Base-by-base conservation (phyloP, 2,888 invertebrate species). In the Anagyrus pseudococci region DNA sequence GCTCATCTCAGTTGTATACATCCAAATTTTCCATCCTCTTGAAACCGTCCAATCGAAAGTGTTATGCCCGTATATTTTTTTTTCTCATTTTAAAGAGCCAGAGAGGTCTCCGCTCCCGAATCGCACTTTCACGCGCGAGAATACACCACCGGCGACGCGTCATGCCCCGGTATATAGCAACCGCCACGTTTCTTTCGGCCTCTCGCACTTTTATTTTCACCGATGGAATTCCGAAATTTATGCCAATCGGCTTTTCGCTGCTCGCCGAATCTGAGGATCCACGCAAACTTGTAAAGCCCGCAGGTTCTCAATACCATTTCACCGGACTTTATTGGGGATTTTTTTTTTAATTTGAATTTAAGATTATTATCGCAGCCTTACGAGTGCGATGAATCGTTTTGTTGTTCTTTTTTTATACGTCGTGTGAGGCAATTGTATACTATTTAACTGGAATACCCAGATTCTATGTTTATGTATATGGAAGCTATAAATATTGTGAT, bases 161-260 rank as follows among this genome's bases (percentile, higher is more conserved):
- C 53, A 53, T 57, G n/a, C n/a, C n/a, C n/a, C 44, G 37, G 41
- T 49, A 29, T 56, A 37, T 52, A 15, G 26, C 54, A 25, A 41
- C 33, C 43, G 15, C 8, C 44, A 19, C 20, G 41, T 44, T 49
- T 48, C 8, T 37, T 37, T n/a, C n/a, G 33, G 33, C 20, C n/a
- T 17, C 54, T 17, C 37, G 17, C 10, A 59, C 47, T 64, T 56
- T 64, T 64, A 54, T 64, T 64, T 64, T 64, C 64, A 52, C 64
- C 47, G 2, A 15, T 48, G 56, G 59, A 64, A 64, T 64, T 33
- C 52, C 33, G n/a, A 44, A 63, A 58, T 58, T 54, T 56, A 62
- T 62, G 4, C 15, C 33, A 37, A 37, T 37, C 33, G 15, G 13
- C 15, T n/a, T n/a, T n/a, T n/a, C n/a, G n/a, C n/a, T n/a, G n/a